These are phyloP conservation scores for Myrmecophaga tridactyla DNA, from an alignment of 2,113 vertebrate species.

Conservation along the genomic window DNA sequence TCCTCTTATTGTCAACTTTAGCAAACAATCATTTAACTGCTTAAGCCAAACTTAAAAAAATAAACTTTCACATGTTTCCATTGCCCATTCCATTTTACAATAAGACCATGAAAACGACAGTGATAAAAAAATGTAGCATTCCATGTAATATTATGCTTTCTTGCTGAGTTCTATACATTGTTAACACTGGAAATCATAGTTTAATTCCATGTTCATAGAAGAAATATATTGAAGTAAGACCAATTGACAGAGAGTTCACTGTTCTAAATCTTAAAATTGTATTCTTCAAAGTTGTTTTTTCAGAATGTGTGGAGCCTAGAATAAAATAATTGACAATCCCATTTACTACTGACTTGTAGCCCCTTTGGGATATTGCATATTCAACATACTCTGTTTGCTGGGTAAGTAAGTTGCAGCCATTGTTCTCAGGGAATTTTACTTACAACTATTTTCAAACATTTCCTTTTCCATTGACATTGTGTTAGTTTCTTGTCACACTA, in stretches of 20 bases:
- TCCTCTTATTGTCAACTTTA: no score
- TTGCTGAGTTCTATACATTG: background rate
- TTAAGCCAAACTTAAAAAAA: no score
- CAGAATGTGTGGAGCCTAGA: background rate
- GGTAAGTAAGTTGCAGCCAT: background rate
- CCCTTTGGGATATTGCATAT: no score
- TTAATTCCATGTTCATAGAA: background rate
- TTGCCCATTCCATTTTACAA: no score
- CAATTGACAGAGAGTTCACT: background rate
- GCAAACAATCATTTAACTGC: no score
- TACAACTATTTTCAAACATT: background rate
- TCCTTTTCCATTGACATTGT: background rate
- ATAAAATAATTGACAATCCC: background rate
- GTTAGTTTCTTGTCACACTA: background rate
- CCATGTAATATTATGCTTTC: background rate
- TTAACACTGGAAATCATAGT: background rate
- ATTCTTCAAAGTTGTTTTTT: background rate
- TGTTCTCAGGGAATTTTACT: background rate
- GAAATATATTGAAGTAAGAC: background rate
- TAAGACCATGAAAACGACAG: no score
- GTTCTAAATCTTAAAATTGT: background rate
- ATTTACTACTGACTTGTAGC: background rate
- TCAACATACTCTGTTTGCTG: background rate
- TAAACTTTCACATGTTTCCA: no score
- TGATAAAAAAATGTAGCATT: background rate